Conservation (phyloP, 2,797 vertebrate genomes). For the Podargus strigoides region DNA sequence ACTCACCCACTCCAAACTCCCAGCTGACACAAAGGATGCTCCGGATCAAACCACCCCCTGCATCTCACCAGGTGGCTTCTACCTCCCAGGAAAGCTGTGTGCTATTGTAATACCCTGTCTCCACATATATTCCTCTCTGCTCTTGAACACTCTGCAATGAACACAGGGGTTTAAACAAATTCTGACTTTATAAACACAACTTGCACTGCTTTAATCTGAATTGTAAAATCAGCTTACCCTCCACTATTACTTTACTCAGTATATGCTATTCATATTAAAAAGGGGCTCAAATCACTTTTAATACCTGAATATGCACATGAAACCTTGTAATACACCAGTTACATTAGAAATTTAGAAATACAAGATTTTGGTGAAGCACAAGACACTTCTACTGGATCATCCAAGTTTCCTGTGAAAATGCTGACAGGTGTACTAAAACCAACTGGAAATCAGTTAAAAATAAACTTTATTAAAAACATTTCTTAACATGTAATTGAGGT, state of each 20-base stretch:
- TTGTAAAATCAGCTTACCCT: background rate
- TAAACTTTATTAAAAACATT: background rate
- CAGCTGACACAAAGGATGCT: background rate
- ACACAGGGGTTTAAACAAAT: background rate
- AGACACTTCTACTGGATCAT: background rate
- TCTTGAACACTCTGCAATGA: background rate
- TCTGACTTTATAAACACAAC: background rate
- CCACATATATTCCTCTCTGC: background rate
- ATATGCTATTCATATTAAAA: background rate
- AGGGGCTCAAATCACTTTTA: background rate
- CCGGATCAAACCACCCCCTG: accelerated
- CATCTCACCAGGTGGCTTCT: accelerated
- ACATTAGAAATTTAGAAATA: background rate
- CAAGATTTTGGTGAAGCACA: background rate
- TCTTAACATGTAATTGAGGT: background rate
- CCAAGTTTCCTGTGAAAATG: background rate
- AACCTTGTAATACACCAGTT: background rate
- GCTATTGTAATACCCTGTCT: background rate
- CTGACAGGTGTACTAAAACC: background rate
- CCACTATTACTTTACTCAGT: background rate
- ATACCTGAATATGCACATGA: background rate
- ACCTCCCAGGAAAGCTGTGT: background rate
- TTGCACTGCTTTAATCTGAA: background rate
- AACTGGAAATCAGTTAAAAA: background rate
- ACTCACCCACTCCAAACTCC: background rate